A percentile compares a stretch with the other conserved stretches of the same genome.
These are phyloP conservation scores for Pelodiscus sinensis DNA, from an alignment of 2,113 vertebrate species.

Conservation along the genomic window DNA sequence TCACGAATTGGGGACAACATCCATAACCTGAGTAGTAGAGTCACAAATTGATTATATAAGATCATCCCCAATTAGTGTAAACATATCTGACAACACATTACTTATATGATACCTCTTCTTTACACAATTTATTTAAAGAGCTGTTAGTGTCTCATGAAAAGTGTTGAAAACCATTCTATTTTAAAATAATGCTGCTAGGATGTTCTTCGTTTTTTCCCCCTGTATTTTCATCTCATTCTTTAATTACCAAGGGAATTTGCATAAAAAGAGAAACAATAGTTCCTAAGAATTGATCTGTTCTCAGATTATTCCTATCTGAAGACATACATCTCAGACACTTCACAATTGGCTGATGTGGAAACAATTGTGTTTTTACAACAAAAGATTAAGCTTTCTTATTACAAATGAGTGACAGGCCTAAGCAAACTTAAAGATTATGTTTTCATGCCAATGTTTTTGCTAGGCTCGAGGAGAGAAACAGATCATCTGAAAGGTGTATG, in stretches of 20 bases:
- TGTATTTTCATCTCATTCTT: neutral
- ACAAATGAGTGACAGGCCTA: neutral
- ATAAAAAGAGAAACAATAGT: neutral
- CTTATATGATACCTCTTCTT: neutral
- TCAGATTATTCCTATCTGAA: neutral
- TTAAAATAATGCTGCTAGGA: neutral
- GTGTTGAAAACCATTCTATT: neutral
- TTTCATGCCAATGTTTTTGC: neutral
- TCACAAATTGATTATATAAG: neutral
- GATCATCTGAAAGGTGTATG: neutral
- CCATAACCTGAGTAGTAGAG: neutral
- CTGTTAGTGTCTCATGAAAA: neutral
- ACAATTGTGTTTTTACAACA: neutral
- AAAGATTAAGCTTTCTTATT: neutral
- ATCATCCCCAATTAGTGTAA: neutral
- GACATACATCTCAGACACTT: neutral
- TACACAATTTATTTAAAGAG: neutral
- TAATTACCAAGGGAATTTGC: neutral
- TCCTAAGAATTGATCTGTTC: neutral
- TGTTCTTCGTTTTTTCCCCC: neutral
- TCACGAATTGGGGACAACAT: neutral
- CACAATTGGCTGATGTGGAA: neutral
- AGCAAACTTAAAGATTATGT: neutral
- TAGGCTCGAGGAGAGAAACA: neutral
- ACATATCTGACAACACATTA: neutral